A percentile compares a stretch with the other conserved stretches of the same genome.
These are phyloP conservation scores for Erebia aethiops DNA, from an alignment of 2,888 invertebrate genomes.

Conservation along the genomic window DNA sequence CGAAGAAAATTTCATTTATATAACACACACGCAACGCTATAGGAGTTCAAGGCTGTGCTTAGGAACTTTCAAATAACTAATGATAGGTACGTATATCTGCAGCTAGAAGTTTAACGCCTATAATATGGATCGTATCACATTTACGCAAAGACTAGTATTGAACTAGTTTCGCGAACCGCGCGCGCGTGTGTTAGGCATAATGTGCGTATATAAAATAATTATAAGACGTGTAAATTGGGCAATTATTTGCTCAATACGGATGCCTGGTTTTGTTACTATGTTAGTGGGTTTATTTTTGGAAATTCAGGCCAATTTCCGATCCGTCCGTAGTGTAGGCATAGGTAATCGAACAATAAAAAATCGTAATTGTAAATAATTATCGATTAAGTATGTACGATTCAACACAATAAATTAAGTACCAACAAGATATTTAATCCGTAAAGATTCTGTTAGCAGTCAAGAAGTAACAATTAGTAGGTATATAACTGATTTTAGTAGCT, in stretches of 20 bases:
- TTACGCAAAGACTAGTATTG: conserved; percentile 12
- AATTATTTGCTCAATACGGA: conserved; percentile 45
- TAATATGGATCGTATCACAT: conserved; percentile 10
- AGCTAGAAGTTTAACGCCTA: not conserved
- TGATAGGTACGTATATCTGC: conserved; percentile 26
- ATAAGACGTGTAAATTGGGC: conserved; percentile 38
- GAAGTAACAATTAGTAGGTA: no score
- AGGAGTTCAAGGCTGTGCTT: conserved; percentile 54
- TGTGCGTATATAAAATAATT: not conserved
- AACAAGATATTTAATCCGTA: no score
- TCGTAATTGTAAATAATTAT: not conserved
- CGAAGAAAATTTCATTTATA: conserved; percentile 38
- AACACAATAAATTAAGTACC: not conserved
- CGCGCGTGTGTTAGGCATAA: not conserved
- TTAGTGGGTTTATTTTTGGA: conserved; percentile 50
- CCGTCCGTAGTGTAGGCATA: conserved; percentile 1
- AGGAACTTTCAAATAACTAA: conserved; percentile 50
- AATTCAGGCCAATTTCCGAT: conserved; percentile 35
- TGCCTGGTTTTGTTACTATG: conserved; percentile 50
- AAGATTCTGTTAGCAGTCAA: no score
- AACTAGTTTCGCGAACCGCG: conserved; percentile 12
- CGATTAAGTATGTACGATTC: not conserved
- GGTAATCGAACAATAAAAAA: conserved; percentile 14
- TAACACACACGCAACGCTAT: conserved; percentile 45
- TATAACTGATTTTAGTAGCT: no score